Percentiles rank a stretch among this genome's conserved stretches.
Evolutionary conservation across 1,140 invertebrate species (phyloP).

Genomic region (Coenobita brevimanus): DNA sequence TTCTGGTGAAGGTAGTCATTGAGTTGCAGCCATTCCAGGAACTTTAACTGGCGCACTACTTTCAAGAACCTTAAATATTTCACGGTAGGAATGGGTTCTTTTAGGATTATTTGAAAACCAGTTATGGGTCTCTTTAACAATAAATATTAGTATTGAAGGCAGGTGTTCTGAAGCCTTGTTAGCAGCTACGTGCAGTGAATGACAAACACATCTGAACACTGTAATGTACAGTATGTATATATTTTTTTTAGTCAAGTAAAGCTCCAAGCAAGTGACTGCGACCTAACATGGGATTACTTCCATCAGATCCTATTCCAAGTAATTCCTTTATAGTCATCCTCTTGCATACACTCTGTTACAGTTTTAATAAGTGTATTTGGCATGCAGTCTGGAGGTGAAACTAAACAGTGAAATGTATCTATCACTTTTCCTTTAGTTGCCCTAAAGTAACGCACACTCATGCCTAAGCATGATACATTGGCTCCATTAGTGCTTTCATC

Average conservation of each 20-base stretch:
- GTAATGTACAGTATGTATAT: not conserved
- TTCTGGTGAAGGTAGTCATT: slow-evolving; percentile 28
- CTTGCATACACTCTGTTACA: not conserved
- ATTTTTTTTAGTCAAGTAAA: not conserved
- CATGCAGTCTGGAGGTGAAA: slow-evolving; percentile 67
- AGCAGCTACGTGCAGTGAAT: slow-evolving; percentile 13
- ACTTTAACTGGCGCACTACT: slow-evolving; percentile 7
- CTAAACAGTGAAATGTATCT: slow-evolving; percentile 5
- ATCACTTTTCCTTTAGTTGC: slow-evolving; percentile 18
- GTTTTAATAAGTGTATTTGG: slow-evolving; percentile 55
- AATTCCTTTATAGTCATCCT: slow-evolving; percentile 7
- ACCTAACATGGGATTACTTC: not conserved
- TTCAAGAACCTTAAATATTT: slow-evolving; percentile 27
- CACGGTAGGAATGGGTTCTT: slow-evolving; percentile 19
- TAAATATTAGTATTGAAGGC: slow-evolving; percentile 28
- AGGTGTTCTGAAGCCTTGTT: not conserved
- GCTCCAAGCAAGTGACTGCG: not conserved
- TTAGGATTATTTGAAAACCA: slow-evolving; percentile 48
- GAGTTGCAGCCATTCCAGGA: slow-evolving; percentile 24
- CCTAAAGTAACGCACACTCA: slow-evolving; percentile 8
- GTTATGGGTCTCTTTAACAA: slow-evolving; percentile 51
- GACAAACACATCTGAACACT: slow-evolving; percentile 5
- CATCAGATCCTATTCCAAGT: slow-evolving; percentile 1
- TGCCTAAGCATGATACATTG: slow-evolving; percentile 17
- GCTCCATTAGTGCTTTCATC: slow-evolving; percentile 38